phyloP scores from a whole-genome alignment of 2,797 vertebrate species.

The Anableps anableps region DNA sequence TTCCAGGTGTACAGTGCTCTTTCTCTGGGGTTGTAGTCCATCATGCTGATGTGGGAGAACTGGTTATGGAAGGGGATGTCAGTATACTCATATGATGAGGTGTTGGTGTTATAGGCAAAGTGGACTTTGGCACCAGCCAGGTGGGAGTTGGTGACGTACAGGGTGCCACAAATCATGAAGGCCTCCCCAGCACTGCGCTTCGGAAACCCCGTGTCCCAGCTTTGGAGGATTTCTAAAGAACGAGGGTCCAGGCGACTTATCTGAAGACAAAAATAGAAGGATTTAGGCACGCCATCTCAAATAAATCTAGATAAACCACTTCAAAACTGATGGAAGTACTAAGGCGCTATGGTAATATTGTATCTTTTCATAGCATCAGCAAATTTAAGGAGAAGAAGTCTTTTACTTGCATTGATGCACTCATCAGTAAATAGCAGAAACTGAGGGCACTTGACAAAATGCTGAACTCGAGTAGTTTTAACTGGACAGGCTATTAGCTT shows the following conservation, averaged over 20 bases:
- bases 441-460: neutral
- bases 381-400: neutral
- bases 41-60: constrained; percentile 99
- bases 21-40: constrained; percentile 97
- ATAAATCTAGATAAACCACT: neutral
- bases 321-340: neutral
- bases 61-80: constrained; percentile 98
- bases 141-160: constrained; percentile 97
- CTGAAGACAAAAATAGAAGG: constrained; percentile 36
- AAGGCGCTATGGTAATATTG: neutral
- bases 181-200: constrained; percentile 96
- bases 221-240: constrained; percentile 88
- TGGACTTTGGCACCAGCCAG: constrained; percentile 96
- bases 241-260: constrained; percentile 91
- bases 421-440: neutral
- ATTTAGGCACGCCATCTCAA: neutral
- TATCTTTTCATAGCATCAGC: neutral
- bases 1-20: constrained; percentile 96
- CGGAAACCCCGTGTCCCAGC: constrained; percentile 95
- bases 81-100: constrained; percentile 93
- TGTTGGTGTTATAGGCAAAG: constrained; percentile 95
- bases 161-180: constrained; percentile 96
- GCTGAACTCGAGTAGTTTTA: neutral
- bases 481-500: neutral
- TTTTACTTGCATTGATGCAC: neutral